Evolutionary conservation across 1,140 invertebrate genomes (phyloP), one percentile per base, ranked within the genome.

Genomic region (Eueides isabella): DNA sequence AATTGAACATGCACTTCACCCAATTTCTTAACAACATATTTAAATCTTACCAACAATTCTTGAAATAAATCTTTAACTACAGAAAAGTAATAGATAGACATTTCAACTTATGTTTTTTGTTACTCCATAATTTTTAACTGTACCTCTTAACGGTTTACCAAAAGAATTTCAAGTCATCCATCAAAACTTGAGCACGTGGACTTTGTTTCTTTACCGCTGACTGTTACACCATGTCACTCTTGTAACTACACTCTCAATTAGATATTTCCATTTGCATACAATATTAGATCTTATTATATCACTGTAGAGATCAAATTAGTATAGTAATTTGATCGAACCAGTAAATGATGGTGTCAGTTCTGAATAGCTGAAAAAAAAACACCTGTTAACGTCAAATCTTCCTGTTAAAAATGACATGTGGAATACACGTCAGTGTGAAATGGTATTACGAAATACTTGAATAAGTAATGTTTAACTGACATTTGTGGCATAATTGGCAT

Each of bases 311-410:
- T 30, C 33, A 66, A 38, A 62, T 14, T 62, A 30, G 33, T 28
- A 9, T 69, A 29, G 23, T n/a, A n/a, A n/a, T n/a, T 19, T 23
- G 33, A 67, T 62, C 2, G 11, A 5, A 29, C 14, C 1, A n/a
- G 28, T 29, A 67, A 67, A 55, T 26, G 26, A 41, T 69, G 44
- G 55, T 73, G 72, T 68, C 72, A 68, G 65, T 68, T 35, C 66
- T 26, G 12, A 29, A 76, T 70, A 73, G 69, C 77, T 81, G 75
- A 72, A 77, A 77, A 77, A 76, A 35, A 76, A 72, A 84, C 79
- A 82, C 79, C 70, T 84, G 79, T 77, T 78, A 74, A 70, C 63
- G 67, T 75, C 67, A 41, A 66, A 66, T 70, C 38, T 61, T 26
- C 12, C 19, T 23, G 48, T 55, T 71, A 30, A 71, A 28, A 48